Percentiles rank a stretch among this genome's conserved stretches.
Evolutionary conservation across 1,140 invertebrate species (phyloP).

Genomic region (Panagrolaimus sp.): DNA sequence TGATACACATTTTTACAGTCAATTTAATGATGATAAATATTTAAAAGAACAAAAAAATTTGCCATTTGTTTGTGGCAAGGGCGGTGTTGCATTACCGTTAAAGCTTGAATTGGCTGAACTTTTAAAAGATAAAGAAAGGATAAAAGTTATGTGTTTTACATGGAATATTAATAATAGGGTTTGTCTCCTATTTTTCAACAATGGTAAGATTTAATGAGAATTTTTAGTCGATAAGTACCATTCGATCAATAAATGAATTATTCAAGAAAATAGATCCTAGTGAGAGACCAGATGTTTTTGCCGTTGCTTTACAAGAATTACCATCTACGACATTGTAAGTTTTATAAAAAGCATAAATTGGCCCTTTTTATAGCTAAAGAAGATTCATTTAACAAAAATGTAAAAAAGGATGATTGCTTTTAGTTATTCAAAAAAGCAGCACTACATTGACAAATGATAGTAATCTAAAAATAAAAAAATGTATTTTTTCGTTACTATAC

Average conservation of each 20-base stretch:
- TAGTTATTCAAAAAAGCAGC: too few relatives aligned
- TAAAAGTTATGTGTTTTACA: slow-evolving; percentile 45
- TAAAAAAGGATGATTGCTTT: too few relatives aligned
- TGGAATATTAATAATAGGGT: slow-evolving; percentile 45
- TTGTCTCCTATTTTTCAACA: neutral
- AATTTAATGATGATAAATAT: neutral
- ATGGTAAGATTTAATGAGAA: slow-evolving; percentile 1
- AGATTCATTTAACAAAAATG: too few relatives aligned
- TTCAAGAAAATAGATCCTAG: slow-evolving; percentile 31
- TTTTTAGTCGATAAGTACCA: slow-evolving; percentile 22
- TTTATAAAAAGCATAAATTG: too few relatives aligned
- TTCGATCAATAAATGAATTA: slow-evolving; percentile 26
- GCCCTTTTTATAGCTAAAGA: too few relatives aligned
- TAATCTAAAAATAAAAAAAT: too few relatives aligned
- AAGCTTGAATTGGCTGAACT: slow-evolving; percentile 24
- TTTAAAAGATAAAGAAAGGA: slow-evolving; percentile 26
- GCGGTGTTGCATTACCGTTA: slow-evolving; percentile 34
- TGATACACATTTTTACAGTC: neutral
- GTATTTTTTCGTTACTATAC: too few relatives aligned
- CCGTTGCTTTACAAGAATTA: slow-evolving; percentile 40
- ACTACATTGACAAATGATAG: too few relatives aligned
- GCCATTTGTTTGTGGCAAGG: slow-evolving; percentile 24
- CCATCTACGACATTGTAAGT: slow-evolving; percentile 37
- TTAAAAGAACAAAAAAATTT: neutral
- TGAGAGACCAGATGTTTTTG: slow-evolving; percentile 41